phyloP scores from a whole-genome alignment of 2,797 vertebrate genomes.

The Podarcis lilfordi region DNA sequence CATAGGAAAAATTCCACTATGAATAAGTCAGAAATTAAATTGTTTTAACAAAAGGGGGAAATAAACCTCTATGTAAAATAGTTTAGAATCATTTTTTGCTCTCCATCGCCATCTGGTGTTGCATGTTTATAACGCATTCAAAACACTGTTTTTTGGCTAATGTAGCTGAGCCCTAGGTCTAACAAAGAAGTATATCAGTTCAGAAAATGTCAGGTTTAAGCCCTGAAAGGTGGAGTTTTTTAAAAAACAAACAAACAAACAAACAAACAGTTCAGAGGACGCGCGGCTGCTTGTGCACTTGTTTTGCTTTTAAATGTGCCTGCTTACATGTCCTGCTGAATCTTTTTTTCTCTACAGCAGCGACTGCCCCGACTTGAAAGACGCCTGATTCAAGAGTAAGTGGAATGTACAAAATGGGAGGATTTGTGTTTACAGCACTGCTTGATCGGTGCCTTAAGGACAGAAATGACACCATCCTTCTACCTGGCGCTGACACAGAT shows the following conservation, averaged over 20 bases:
- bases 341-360: background rate
- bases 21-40: too few relatives aligned
- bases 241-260: background rate
- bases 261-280: background rate
- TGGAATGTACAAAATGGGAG: accelerated
- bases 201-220: background rate
- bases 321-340: background rate
- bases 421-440: background rate
- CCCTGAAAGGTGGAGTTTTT: background rate
- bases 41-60: too few relatives aligned
- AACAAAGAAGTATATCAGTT: background rate
- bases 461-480: background rate
- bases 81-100: too few relatives aligned
- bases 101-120: too few relatives aligned
- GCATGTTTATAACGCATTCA: too few relatives aligned
- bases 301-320: background rate
- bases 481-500: accelerated
- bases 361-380: accelerated
- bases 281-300: background rate
- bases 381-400: background rate
- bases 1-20: too few relatives aligned
- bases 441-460: accelerated
- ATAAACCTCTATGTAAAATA: too few relatives aligned
- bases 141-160: too few relatives aligned
- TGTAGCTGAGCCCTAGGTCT: too few relatives aligned